Percentiles rank a stretch among this genome's conserved stretches.
These are phyloP conservation scores for Leptosomus discolor DNA, from an alignment of 2,113 vertebrate species.

Conservation along the genomic window DNA sequence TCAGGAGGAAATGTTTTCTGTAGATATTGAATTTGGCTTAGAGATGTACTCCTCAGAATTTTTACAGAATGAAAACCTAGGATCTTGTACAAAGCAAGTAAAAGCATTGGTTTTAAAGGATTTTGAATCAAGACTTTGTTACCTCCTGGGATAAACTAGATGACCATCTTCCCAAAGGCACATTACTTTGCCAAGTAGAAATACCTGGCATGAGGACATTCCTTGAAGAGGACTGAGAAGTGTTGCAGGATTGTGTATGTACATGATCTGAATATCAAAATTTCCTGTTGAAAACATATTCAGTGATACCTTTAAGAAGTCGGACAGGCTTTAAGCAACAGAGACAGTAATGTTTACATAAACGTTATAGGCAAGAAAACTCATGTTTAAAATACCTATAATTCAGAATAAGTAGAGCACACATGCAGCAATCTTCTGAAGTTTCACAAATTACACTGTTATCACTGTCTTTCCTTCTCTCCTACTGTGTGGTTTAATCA, in stretches of 20 bases:
- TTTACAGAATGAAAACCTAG: background rate
- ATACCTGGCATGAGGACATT: background rate
- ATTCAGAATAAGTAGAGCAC: constrained; percentile 33
- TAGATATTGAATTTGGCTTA: background rate
- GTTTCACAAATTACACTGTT: constrained; percentile 13
- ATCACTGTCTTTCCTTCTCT: background rate
- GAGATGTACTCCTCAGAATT: background rate
- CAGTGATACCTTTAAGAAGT: background rate
- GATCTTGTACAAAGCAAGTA: background rate
- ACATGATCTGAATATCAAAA: background rate
- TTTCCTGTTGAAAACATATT: background rate
- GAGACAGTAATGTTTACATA: background rate
- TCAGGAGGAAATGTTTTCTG: background rate
- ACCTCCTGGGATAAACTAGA: background rate
- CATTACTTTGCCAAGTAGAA: background rate
- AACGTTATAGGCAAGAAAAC: background rate
- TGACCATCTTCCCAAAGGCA: background rate
- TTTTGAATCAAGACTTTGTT: background rate
- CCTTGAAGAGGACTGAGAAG: background rate
- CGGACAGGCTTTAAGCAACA: background rate
- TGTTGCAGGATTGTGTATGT: background rate
- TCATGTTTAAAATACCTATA: background rate
- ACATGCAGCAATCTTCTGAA: background rate
- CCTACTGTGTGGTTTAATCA: constrained; percentile 8
- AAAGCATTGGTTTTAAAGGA: background rate